These are phyloP conservation scores for Amblyopsis hoosieri DNA, from an alignment of 2,797 vertebrate genomes.

Conservation along the genomic window DNA sequence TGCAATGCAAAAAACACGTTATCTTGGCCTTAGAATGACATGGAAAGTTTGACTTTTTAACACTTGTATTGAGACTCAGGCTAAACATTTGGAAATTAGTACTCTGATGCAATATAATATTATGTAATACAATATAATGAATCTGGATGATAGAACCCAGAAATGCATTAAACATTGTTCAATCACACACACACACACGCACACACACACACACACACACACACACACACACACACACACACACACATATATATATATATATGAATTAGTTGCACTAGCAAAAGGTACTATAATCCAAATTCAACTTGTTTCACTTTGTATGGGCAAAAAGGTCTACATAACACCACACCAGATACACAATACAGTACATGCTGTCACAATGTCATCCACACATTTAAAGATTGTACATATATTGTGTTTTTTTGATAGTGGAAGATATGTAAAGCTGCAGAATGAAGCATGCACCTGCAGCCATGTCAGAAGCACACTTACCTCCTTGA, in stretches of 20 bases:
- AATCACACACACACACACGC: too few species aligned
- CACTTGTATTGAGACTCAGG: not conserved
- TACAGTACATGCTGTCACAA: constrained; percentile 5
- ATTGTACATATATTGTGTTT: not conserved
- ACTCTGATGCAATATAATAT: not conserved
- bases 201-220: too few species aligned
- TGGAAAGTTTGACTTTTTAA: constrained; percentile 10
- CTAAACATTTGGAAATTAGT: not conserved
- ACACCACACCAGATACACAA: not conserved
- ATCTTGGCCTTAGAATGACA: constrained; percentile 8
- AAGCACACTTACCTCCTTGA: constrained; percentile 90
- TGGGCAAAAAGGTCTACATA: not conserved
- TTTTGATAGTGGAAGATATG: not conserved
- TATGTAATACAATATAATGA: not conserved
- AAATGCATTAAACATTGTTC: too few species aligned
- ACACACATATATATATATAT: not conserved
- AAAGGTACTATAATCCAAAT: too few species aligned
- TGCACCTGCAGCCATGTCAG: constrained; percentile 58
- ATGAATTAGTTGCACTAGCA: constrained; percentile 3
- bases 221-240: too few species aligned
- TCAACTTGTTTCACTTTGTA: not conserved
- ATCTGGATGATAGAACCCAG: too few species aligned
- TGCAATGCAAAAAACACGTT: constrained; percentile 9
- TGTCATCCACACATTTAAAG: not conserved
- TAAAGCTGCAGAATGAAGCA: not conserved